Evolutionary conservation across 2,888 invertebrate genomes (phyloP).

Genomic region (Himalopsyche japonica): DNA sequence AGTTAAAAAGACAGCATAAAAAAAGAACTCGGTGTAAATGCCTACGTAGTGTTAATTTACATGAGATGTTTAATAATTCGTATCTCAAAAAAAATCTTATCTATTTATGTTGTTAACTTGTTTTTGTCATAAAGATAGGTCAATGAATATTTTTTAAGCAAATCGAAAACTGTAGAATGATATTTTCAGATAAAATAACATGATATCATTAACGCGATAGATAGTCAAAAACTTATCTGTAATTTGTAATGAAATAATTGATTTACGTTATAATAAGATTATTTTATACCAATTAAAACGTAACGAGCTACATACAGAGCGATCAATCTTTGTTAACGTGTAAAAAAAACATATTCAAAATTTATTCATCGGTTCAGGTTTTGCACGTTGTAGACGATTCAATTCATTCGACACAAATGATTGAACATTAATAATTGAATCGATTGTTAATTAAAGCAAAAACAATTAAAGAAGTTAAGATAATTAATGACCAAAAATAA

Average conservation of each 20-base stretch:
- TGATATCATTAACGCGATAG: neutral
- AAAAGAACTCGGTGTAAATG: too few relatives aligned
- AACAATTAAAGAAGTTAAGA: too few relatives aligned
- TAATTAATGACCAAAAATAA: too few relatives aligned
- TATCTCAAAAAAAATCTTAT: neutral
- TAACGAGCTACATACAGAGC: neutral
- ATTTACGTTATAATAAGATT: neutral
- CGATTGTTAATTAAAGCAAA: too few relatives aligned
- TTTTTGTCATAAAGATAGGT: neutral
- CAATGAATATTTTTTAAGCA: neutral
- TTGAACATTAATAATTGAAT: too few relatives aligned
- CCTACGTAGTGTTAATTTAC: too few relatives aligned
- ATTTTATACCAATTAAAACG: neutral
- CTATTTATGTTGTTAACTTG: neutral
- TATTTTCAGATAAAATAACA: neutral
- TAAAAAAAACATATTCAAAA: too few relatives aligned
- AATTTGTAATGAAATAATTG: neutral
- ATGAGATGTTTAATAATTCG: too few relatives aligned
- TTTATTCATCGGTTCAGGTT: too few relatives aligned
- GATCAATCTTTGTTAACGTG: neutral
- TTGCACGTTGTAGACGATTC: too few relatives aligned
- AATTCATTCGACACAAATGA: too few relatives aligned
- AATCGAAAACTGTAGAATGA: neutral
- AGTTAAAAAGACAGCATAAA: too few relatives aligned
- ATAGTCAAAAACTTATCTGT: neutral